Conservation (phyloP, 2,888 invertebrate genomes). For the Sabellastarte sp. region DNA sequence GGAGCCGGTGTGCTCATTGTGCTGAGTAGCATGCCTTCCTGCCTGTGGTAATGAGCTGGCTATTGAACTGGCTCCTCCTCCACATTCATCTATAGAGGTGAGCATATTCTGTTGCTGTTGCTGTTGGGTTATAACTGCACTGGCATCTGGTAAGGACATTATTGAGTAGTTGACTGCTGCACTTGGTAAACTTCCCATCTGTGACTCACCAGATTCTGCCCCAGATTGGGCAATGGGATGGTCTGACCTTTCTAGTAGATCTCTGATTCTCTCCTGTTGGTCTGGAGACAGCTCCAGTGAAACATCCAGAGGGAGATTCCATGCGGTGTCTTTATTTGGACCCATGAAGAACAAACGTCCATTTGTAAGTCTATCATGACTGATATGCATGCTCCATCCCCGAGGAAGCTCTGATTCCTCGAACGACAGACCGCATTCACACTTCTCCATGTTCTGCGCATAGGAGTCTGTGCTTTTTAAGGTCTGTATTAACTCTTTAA, state of each 20-base stretch:
- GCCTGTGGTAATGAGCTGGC: too few species aligned
- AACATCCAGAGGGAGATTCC: conserved; percentile 18
- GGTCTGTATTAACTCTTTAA: conserved; percentile 4
- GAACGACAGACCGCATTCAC: conserved; percentile 16
- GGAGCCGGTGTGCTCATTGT: neutral
- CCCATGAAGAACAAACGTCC: conserved; percentile 20
- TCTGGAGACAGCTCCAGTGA: conserved; percentile 2
- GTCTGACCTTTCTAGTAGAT: too few species aligned
- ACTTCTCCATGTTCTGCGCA: conserved; percentile 6
- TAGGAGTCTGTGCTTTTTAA: conserved; percentile 1
- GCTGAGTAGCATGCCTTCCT: neutral
- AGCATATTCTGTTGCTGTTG: too few species aligned
- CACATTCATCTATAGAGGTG: too few species aligned
- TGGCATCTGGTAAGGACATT: too few species aligned
- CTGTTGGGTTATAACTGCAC: too few species aligned
- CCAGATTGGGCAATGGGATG: too few species aligned
- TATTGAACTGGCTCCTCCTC: too few species aligned
- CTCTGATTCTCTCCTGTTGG: conserved; percentile 15
- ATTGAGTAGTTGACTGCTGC: too few species aligned
- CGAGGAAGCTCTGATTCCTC: conserved; percentile 15
- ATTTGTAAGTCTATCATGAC: conserved; percentile 9
- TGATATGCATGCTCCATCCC: conserved; percentile 23
- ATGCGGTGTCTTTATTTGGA: conserved; percentile 13
- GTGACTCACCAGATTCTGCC: too few species aligned
- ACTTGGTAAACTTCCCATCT: too few species aligned